Conservation (phyloP, 2,888 invertebrate species). For the Coelopa pilipes region DNA sequence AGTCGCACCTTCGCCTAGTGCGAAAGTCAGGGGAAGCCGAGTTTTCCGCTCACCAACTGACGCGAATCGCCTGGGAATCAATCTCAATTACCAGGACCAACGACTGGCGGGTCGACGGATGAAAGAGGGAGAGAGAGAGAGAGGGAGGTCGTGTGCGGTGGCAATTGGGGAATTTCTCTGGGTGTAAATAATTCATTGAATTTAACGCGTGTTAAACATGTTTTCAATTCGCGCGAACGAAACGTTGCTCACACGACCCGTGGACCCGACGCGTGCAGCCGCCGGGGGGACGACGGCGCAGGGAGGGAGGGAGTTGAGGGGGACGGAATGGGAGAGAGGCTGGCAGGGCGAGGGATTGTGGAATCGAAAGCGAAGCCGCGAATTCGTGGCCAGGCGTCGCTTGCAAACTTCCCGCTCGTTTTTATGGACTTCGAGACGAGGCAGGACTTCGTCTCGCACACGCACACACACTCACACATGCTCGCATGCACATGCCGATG, state of each 20-base stretch:
- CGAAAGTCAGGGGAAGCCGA: no score
- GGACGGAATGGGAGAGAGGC: neutral
- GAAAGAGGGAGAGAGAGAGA: no score
- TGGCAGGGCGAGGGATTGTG: neutral
- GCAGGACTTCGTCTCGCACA: neutral
- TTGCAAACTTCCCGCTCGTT: neutral
- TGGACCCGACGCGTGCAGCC: neutral
- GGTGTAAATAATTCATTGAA: slow-evolving; percentile 30
- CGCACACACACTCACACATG: neutral
- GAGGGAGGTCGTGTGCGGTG: no score
- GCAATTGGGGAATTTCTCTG: neutral
- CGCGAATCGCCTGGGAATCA: no score
- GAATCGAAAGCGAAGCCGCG: neutral
- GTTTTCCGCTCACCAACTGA: no score
- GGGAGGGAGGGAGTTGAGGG: neutral
- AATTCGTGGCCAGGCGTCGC: no score
- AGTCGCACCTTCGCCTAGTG: no score
- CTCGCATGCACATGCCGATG: slow-evolving; percentile 5
- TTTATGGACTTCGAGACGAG: slow-evolving; percentile 23
- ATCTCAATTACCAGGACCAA: no score
- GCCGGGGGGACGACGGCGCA: neutral
- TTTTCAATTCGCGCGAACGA: neutral
- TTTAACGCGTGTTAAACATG: slow-evolving; percentile 22
- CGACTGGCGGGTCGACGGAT: no score
- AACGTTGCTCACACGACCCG: slow-evolving; percentile 22